Base-by-base conservation (phyloP, 2,113 vertebrate genomes). In the Orycteropus afer region DNA sequence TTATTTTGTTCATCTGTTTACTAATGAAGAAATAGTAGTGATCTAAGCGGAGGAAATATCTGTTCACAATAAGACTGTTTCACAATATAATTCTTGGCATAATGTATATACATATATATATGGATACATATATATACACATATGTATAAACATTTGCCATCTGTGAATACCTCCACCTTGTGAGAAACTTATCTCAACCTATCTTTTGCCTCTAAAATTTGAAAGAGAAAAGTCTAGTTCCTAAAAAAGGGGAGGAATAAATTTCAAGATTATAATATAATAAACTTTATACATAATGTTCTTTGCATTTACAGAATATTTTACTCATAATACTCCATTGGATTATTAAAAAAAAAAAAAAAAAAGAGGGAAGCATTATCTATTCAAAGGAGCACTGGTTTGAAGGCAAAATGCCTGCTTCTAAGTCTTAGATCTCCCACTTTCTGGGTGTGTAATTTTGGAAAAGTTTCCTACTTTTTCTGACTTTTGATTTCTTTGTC, bases 1-100 rank as follows among this genome's bases (percentile, higher is more conserved):
- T 86, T 91, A 10, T 76, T 93, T 87, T 61, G 63, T 67, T 86
- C 69, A 65, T 61, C n/a, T 76, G 34, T 49, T 78, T 92, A 67
- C 22, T 86, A 78, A 80, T 84, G 67, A 82, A 84, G 27, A 92
- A 81, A 71, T 25, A 91, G 29, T 34, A 23, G n/a, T 34, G 77
- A 20, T 79, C 34, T 95, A 77, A 85, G 53, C 73, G 83, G 65
- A 34, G 27, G 32, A 84, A 65, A 34, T 65, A 34, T 65, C 14
- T 11, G 51, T 4, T 84, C 34, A n/a, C 29, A 71, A 73, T 55
- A 22, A 76, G 55, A 2, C 27, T 37, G 5, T 12, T 84, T 82
- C 15, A 55, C n/a, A 82, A n/a, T 49, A 9, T 88, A 53, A 81
- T 76, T 65, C 32, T 93, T 83, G 4, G 59, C 61, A 17, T 83